Conservation (phyloP, 2,888 invertebrate genomes). For the Himalopsyche tibetana region DNA sequence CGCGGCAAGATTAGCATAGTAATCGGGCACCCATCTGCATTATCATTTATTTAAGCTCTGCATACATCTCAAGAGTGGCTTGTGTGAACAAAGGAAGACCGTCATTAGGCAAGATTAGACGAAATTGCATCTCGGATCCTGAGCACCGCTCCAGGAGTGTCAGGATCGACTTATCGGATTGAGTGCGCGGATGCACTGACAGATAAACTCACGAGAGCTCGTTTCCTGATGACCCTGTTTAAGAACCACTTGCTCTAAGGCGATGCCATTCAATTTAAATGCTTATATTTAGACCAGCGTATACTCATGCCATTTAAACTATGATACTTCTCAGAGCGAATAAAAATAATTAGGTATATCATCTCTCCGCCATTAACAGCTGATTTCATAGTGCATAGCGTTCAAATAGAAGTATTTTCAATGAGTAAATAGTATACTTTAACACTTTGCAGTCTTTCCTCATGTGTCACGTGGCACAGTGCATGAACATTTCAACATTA, state of each 20-base stretch:
- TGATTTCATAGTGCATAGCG: too few species aligned
- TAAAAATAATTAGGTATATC: too few species aligned
- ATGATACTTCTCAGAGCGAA: too few species aligned
- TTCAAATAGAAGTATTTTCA: too few species aligned
- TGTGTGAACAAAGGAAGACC: conserved; percentile 58
- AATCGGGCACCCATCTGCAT: conserved; percentile 34
- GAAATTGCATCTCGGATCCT: conserved; percentile 60
- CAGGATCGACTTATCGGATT: background rate
- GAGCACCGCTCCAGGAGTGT: conserved; percentile 21
- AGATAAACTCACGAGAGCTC: conserved; percentile 8
- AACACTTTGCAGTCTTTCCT: too few species aligned
- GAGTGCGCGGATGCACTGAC: conserved; percentile 30
- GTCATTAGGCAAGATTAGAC: conserved; percentile 58
- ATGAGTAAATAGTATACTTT: too few species aligned
- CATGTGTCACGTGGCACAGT: too few species aligned
- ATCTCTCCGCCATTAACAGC: too few species aligned
- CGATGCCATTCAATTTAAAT: conserved; percentile 1
- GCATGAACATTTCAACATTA: too few species aligned
- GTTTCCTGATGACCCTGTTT: background rate
- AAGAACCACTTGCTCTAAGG: conserved; percentile 1
- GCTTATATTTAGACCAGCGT: too few species aligned
- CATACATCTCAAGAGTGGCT: conserved; percentile 49
- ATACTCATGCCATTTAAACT: too few species aligned
- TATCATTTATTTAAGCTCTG: conserved; percentile 40
- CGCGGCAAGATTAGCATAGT: conserved; percentile 18